Evolutionary conservation across 1,140 invertebrate species (phyloP), one percentile per base, ranked within the genome.

Genomic region (Alviniconcha marisindica): DNA sequence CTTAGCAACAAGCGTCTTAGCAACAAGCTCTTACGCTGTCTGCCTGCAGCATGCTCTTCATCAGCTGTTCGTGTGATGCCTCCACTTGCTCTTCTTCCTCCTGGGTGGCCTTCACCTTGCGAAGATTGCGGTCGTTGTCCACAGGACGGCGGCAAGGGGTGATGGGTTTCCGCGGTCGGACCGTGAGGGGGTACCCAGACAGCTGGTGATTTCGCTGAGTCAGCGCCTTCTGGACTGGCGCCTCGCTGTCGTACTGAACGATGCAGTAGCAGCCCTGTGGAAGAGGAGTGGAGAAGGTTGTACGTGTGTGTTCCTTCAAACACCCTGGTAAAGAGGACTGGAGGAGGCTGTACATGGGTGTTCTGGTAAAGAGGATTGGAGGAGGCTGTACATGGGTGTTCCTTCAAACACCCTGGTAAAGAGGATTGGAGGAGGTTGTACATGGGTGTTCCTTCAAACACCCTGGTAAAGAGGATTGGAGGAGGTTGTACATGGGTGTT

Each of bases 221-320:
- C 28, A 80, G 78, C 12, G 78, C 78, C 56, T 44, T 66, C 60
- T 80, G 78, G 36, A 80, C 78, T 18, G 78, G 51, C 1, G 78
- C 38, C 18, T 80, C 78, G 0, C 24, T 44, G 56, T 80, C 56
- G 40, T 60, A 80, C 51, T 80, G 78, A 15, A 80, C 56, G 31
- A 79, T 80, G 40, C 78, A 80, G 78, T 80, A 80, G 14, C 56
- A 66, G 36, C 78, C 77, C 78, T 80, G 38, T 5, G 15, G 38
- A 28, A 36, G 38, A 71, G n/a, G n/a, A n/a, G n/a, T n/a, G n/a
- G n/a, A n/a, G n/a, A n/a, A n/a, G n/a, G n/a, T n/a, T n/a, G n/a
- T n/a, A n/a, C n/a, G n/a, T n/a, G n/a, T n/a, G n/a, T n/a, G n/a
- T n/a, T n/a, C n/a, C n/a, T n/a, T n/a, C n/a, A n/a, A n/a, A n/a